Evolutionary conservation across 2,113 vertebrate species (phyloP).

Genomic region (Austrofundulus limnaeus): DNA sequence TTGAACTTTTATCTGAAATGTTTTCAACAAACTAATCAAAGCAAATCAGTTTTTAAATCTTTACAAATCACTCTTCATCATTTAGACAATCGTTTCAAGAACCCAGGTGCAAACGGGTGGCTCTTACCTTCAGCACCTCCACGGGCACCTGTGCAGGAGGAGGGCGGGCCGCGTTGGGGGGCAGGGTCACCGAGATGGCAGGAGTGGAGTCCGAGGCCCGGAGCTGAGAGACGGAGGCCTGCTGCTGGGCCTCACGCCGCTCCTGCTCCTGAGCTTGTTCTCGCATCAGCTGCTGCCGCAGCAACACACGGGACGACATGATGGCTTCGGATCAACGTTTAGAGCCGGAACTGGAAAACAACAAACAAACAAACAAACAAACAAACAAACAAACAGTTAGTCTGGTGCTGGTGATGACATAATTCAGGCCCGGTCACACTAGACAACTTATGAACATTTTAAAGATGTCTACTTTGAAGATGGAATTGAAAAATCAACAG

Average conservation of each 20-base stretch:
- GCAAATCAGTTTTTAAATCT: neutral
- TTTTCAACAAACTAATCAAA: no score
- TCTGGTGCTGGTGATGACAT: no score
- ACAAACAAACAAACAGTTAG: neutral
- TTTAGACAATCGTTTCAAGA: neutral
- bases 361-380: neutral
- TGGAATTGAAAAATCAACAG: no score
- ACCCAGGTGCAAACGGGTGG: neutral
- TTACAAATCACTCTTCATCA: neutral
- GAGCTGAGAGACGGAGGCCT: slow-evolving; percentile 77
- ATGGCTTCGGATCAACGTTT: slow-evolving; percentile 31
- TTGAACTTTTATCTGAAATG: no score
- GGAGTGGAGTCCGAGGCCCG: slow-evolving; percentile 73
- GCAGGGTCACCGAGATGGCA: slow-evolving; percentile 82
- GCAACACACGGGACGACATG: slow-evolving; percentile 84
- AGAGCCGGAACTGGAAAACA: slow-evolving; percentile 45
- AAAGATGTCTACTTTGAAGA: no score
- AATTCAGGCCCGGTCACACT: no score
- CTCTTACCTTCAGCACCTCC: slow-evolving; percentile 87
- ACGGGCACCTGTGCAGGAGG: slow-evolving; percentile 86
- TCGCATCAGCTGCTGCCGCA: slow-evolving; percentile 89
- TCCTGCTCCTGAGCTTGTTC: slow-evolving; percentile 90
- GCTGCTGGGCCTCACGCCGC: slow-evolving; percentile 83
- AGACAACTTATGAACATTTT: no score
- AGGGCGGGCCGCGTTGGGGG: slow-evolving; percentile 72